Evolutionary conservation across 1,140 invertebrate species (phyloP), one percentile per base, ranked within the genome.

Genomic region (Microvelia longipes): DNA sequence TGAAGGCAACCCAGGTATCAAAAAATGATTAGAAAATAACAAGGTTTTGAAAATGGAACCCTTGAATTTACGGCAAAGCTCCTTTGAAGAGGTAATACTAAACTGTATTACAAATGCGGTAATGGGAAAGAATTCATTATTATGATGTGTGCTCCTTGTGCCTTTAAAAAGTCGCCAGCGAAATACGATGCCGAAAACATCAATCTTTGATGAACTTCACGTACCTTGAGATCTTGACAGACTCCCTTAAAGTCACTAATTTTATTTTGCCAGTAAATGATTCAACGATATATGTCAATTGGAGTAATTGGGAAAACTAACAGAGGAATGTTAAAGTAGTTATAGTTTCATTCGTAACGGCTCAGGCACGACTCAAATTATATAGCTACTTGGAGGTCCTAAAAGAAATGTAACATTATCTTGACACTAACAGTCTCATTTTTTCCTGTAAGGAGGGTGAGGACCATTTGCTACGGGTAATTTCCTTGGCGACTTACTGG

Each of bases 381-480:
- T 81, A 80, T 68, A 67, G 66, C 19, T 76, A 77, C 69, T 69
- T 81, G 15, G 74, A 80, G 73, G 68, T 72, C 50, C 65, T 81
- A 24, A 74, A 71, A 27, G 35, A 73, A 1, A 62, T 75, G 28
- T 76, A 77, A 5, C 68, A 80, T 1, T 82, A 82, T 71, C 78
- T 73, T 28, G 81, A 82, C 71, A 82, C 81, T 1, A 81, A 82
- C 72, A 73, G 69, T 25, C 65, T 77, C 24, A 75, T 79, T 30
- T 79, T 75, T 67, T 27, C 74, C 1, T 66, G 71, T 14, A 72
- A 60, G 25, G 2, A 2, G 1, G 71, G 67, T 14, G 65, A 73
- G 29, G 14, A 5, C 24, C n/a, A 35, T 15, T 2, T 70, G 1
- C 19, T 25, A 1, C 66, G 26, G 13, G 69, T 26, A n/a, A 61